Evolutionary conservation across 2,113 vertebrate genomes (phyloP), one percentile per base, ranked within the genome.

Genomic region (Ailuropoda melanoleuca): DNA sequence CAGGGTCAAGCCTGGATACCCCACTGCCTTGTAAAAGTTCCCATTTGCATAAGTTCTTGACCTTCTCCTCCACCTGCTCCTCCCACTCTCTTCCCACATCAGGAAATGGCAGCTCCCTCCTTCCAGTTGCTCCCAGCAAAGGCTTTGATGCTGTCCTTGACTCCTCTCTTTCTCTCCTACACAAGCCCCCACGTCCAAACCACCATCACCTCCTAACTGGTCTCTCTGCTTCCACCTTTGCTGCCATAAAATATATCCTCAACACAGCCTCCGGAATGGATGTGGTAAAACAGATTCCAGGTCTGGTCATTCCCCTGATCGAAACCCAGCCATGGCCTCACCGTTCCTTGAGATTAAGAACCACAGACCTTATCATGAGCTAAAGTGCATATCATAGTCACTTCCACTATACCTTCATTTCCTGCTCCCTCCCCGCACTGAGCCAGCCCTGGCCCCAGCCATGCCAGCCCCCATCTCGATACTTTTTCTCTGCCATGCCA

Each of bases 381-480:
- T 26, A 29, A 46, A 60, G 58, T 12, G 13, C 3, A 1, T 8
- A 0, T 23, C 13, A 0, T 37, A 6, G 19, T 34, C 15, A n/a
- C n/a, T 66, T 24, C 4, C 21, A 8, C 55, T 8, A 46, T 46
- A 50, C 48, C 43, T 77, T 43, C 50, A 37, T 26, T 84, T 89
- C 77, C 68, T 39, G 17, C 37, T 26, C 19, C 18, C 29, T 46
- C 3, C 31, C 29, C 29, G 4, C n/a, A 37, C 34, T 1, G 5
- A 29, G 24, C 72, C 8, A 46, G 7, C 55, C 81, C 37, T 39
- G n/a, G 66, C 26, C 37, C 13, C 66, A 82, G 90, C 55, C 66
- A n/a, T 21, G 10, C 34, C 4, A 1, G 18, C 13, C 8, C 53
- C 5, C 6, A 24, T 18, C n/a, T 88, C 8, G 0, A 0, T 50